Conservation (phyloP, 2,888 invertebrate species). For the Adelphocoris suturalis region DNA sequence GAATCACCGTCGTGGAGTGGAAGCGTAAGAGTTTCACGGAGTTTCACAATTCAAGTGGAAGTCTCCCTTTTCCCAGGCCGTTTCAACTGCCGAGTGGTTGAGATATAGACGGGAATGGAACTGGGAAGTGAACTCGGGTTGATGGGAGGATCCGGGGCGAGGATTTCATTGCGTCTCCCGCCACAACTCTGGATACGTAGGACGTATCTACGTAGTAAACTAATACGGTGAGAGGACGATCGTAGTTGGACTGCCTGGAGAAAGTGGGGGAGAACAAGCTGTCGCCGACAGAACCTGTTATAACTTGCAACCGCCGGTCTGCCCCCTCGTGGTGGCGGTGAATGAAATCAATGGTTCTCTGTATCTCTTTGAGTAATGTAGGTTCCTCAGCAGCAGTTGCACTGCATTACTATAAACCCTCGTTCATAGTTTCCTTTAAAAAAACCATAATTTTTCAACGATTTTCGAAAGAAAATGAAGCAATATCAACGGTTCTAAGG, state of each 20-base stretch:
- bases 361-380: too few species aligned
- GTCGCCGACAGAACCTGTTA: slow-evolving; percentile 21
- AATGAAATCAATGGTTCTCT: slow-evolving; percentile 12
- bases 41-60: background rate
- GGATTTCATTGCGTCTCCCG: background rate
- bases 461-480: too few species aligned
- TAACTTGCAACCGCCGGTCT: slow-evolving; percentile 4
- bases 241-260: background rate
- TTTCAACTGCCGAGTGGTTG: background rate
- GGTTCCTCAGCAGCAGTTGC: too few species aligned
- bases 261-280: background rate
- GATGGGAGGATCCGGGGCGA: too few species aligned
- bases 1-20: background rate
- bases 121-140: background rate
- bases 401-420: too few species aligned
- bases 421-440: too few species aligned
- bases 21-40: background rate
- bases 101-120: background rate
- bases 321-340: background rate
- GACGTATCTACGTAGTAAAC: background rate
- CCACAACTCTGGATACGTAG: background rate
- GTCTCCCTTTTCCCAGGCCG: too few species aligned
- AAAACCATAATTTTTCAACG: too few species aligned
- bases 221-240: background rate
- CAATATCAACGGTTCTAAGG: too few species aligned